Conservation (phyloP, 2,797 vertebrate genomes). For the Triplophysa yarkandensis region DNA sequence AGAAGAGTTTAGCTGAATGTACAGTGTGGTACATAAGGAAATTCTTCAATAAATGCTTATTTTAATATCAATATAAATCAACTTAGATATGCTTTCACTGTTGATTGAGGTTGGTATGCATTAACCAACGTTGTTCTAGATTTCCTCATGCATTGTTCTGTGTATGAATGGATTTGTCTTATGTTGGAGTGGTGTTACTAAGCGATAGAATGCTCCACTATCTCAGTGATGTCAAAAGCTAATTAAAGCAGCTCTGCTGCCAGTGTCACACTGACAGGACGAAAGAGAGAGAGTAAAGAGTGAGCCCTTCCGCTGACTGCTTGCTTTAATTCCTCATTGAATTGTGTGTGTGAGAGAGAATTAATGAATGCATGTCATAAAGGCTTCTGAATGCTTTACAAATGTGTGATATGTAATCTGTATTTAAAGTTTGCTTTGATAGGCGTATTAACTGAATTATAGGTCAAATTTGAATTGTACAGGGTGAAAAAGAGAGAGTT, state of each 20-base stretch:
- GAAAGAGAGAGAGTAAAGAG: conserved; percentile 6
- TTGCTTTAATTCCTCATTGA: not conserved
- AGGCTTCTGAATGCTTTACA: not conserved
- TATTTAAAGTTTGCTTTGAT: not conserved
- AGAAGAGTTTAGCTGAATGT: not conserved
- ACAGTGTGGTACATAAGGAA: not conserved
- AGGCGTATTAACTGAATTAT: not conserved
- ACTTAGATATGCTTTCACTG: not conserved
- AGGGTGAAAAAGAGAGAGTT: too few species aligned
- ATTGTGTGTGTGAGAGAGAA: not conserved
- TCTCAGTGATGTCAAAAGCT: conserved; percentile 30
- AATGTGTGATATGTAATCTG: conserved; percentile 1
- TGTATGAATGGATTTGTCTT: conserved; percentile 12
- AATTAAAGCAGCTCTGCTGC: conserved; percentile 36
- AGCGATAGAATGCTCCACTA: conserved; percentile 31
- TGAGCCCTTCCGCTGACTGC: not conserved
- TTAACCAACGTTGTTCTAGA: not conserved
- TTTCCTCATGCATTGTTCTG: not conserved
- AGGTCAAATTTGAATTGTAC: too few species aligned
- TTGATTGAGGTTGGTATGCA: not conserved
- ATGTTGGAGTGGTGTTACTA: conserved; percentile 55
- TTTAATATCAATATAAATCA: not conserved
- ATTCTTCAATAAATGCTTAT: not conserved
- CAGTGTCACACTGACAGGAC: conserved; percentile 15
- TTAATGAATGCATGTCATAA: conserved; percentile 6